Percentiles rank a stretch among this genome's conserved stretches.
Conservation (phyloP, 2,888 invertebrate genomes). For the Seira ritae region DNA sequence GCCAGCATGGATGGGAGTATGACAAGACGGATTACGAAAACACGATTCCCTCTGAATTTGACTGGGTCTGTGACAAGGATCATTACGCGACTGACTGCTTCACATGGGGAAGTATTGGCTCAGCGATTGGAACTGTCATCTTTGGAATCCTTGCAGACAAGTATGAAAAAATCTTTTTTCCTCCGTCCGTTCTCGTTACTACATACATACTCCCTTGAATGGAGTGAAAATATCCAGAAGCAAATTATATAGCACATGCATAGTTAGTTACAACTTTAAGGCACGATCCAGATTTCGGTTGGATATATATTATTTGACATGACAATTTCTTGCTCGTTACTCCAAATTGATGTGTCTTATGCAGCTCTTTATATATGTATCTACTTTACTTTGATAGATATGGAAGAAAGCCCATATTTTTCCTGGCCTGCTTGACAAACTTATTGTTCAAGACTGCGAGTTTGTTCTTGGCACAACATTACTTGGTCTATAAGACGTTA, state of each 20-base stretch:
- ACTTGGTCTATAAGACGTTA: conserved; percentile 46
- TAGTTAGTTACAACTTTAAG: not conserved
- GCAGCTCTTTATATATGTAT: not conserved
- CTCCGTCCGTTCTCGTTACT: not conserved
- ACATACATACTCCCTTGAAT: not conserved
- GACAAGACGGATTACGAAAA: conserved; percentile 67
- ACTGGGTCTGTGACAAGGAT: conserved; percentile 69
- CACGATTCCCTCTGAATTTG: conserved; percentile 69
- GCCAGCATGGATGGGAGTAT: conserved; percentile 68
- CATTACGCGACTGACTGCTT: conserved; percentile 77
- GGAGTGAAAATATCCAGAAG: not conserved
- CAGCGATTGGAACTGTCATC: conserved; percentile 79
- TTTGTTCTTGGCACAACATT: conserved; percentile 60
- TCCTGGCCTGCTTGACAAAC: conserved; percentile 64
- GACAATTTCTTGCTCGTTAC: conserved; percentile 11
- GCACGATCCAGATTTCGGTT: not conserved
- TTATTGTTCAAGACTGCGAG: conserved; percentile 64
- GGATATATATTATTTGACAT: no score
- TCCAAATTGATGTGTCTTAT: not conserved
- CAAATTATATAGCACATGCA: not conserved
- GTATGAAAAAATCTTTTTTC: conserved; percentile 74
- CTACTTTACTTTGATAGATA: conserved; percentile 44
- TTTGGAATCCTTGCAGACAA: conserved; percentile 80
- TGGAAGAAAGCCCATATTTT: conserved; percentile 70
- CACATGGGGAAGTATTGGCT: conserved; percentile 78